These are phyloP conservation scores for Forbesichthys papilliferus DNA, from an alignment of 2,113 vertebrate species.

Conservation along the genomic window DNA sequence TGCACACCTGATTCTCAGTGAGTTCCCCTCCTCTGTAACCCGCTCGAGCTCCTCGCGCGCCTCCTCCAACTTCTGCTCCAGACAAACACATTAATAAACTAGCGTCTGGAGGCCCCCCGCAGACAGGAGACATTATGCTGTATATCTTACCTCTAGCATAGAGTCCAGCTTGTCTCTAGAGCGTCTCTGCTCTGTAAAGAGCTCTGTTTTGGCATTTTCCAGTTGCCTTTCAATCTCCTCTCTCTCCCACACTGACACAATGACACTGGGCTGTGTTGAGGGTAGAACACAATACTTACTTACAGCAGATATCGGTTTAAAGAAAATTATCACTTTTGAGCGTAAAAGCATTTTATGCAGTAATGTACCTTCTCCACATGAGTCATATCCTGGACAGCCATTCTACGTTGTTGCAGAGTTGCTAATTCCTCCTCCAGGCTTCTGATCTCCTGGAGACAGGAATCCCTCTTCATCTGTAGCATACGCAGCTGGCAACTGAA, in stretches of 20 bases:
- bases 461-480: conserved; percentile 57
- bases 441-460: conserved; percentile 19
- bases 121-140: not conserved
- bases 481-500: conserved; percentile 52
- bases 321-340: not conserved
- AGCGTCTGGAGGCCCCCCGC: not conserved
- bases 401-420: not conserved
- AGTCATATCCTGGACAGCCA: not conserved
- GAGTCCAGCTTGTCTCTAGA: conserved; percentile 67
- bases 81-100: conserved; percentile 3
- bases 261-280: conserved; percentile 33
- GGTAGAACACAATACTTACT: not conserved
- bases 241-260: conserved; percentile 68
- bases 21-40: conserved; percentile 51
- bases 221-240: conserved; percentile 74
- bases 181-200: conserved; percentile 71
- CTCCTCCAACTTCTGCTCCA: conserved; percentile 73
- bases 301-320: not conserved
- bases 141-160: conserved; percentile 69
- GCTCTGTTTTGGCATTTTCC: conserved; percentile 61
- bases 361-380: conserved; percentile 22
- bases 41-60: conserved; percentile 68
- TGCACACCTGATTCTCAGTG: conserved; percentile 61
- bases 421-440: conserved; percentile 49
- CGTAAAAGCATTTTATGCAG: not conserved